Evolutionary conservation across 2,113 vertebrate genomes (phyloP).

Genomic region (Nipponia nippon): DNA sequence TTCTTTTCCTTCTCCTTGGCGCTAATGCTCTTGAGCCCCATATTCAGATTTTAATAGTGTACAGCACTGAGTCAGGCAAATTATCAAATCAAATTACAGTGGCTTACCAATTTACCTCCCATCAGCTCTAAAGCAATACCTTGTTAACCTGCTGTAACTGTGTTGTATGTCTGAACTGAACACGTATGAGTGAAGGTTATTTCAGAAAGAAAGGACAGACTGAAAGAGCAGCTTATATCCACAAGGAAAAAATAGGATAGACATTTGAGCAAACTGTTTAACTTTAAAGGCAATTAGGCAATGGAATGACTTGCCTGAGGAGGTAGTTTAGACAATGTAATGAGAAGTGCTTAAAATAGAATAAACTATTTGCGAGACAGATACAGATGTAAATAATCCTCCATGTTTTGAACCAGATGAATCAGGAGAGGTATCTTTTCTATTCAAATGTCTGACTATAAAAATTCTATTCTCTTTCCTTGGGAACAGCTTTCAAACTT

Average conservation of each 20-base stretch:
- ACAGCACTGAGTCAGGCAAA: neutral
- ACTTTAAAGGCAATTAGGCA: conserved; percentile 56
- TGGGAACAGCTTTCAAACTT: conserved; percentile 28
- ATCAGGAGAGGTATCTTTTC: neutral
- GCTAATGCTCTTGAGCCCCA: neutral
- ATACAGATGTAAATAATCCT: conserved; percentile 51
- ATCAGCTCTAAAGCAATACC: conserved; percentile 28
- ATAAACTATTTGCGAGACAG: conserved; percentile 31
- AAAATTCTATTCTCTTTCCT: conserved; percentile 23
- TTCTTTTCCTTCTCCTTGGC: neutral
- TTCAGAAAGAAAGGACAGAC: conserved; percentile 24
- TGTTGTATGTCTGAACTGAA: neutral
- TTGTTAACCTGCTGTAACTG: conserved; percentile 2
- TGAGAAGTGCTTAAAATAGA: conserved; percentile 51
- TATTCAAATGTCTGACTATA: conserved; percentile 1
- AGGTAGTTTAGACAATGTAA: conserved; percentile 46
- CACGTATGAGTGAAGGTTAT: conserved; percentile 22
- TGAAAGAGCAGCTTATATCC: conserved; percentile 5
- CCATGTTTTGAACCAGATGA: conserved; percentile 39
- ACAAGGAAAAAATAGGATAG: neutral
- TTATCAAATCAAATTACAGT: conserved; percentile 17
- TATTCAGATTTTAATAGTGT: conserved; percentile 8
- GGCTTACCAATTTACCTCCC: conserved; percentile 10
- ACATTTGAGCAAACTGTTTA: conserved; percentile 49
- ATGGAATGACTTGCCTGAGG: conserved; percentile 54